These are phyloP conservation scores for Latrodectus hesperus DNA, from an alignment of 2,888 invertebrate genomes.

Conservation along the genomic window DNA sequence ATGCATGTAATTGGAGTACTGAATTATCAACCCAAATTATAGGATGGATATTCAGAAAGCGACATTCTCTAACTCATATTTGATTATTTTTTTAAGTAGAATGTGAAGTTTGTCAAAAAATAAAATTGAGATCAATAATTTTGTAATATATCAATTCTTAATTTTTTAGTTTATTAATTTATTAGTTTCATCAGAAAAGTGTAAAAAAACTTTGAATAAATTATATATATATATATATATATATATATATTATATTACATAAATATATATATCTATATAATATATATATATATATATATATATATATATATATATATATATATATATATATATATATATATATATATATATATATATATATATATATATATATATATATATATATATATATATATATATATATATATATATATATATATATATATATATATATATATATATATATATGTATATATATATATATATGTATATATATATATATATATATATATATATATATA, in stretches of 20 bases:
- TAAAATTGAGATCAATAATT: no score
- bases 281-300: neutral
- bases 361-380: constrained; percentile 1
- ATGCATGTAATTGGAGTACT: no score
- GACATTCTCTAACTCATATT: no score
- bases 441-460: neutral
- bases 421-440: neutral
- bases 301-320: neutral
- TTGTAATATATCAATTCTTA: no score
- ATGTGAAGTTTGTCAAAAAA: no score
- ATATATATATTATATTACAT: constrained; percentile 1
- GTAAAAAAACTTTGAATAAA: no score
- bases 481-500: constrained; percentile 1
- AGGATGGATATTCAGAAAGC: no score
- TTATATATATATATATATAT: neutral
- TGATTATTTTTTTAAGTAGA: no score
- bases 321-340: neutral
- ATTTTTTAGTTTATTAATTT: no score
- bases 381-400: neutral
- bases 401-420: neutral
- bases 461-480: neutral
- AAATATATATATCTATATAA: neutral
- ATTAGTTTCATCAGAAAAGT: no score
- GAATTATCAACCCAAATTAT: no score
- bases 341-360: constrained; percentile 1